Conservation (phyloP, 2,888 invertebrate species). For the Serrognathus titanus region DNA sequence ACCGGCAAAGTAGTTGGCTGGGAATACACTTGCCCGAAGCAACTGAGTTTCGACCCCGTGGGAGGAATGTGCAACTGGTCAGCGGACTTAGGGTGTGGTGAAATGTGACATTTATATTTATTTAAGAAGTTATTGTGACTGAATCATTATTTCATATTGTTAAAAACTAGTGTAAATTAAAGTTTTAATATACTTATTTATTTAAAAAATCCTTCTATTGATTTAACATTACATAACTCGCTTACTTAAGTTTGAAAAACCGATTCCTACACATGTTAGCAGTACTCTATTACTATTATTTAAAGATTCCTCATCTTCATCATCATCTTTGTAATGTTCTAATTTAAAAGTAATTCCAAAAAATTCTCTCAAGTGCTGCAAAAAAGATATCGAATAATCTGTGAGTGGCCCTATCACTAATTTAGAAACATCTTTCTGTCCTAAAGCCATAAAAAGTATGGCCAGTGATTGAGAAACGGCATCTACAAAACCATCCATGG, state of each 20-base stretch:
- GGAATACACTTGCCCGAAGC: constrained; percentile 85
- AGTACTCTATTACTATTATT: constrained; percentile 62
- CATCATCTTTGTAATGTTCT: constrained; percentile 61
- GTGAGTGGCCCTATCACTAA: constrained; percentile 62
- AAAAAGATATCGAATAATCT: constrained; percentile 79
- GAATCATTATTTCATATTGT: too few species aligned
- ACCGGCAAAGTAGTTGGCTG: constrained; percentile 75
- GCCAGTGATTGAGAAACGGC: constrained; percentile 83
- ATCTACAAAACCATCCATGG: constrained; percentile 87
- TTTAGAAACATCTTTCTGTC: constrained; percentile 92
- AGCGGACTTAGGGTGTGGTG: constrained; percentile 73
- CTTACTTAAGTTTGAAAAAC: constrained; percentile 90
- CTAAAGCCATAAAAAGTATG: constrained; percentile 89
- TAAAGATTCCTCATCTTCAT: constrained; percentile 54
- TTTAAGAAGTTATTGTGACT: too few species aligned
- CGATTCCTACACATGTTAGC: constrained; percentile 91
- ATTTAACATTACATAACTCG: constrained; percentile 13
- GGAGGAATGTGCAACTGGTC: constrained; percentile 92
- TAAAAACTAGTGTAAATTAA: too few species aligned
- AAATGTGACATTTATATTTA: constrained; percentile 34
- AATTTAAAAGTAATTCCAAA: constrained; percentile 92
- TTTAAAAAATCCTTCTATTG: too few species aligned
- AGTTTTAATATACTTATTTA: too few species aligned
- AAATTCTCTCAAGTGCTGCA: constrained; percentile 88
- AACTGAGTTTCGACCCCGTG: constrained; percentile 82